Base-by-base conservation (phyloP, 2,113 vertebrate species). In the Climacteris rufus region DNA sequence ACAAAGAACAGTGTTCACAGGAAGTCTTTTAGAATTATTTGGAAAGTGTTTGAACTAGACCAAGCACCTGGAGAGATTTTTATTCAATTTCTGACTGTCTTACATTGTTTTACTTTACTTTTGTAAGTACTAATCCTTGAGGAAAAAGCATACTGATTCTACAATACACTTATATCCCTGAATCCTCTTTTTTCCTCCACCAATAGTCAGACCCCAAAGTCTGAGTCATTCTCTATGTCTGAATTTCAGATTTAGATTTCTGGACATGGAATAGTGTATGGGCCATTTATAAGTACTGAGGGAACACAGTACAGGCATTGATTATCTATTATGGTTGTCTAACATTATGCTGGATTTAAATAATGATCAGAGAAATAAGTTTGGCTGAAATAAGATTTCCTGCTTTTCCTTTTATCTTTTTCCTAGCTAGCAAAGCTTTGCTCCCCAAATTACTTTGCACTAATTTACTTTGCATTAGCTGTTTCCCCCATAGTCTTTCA, bases 211-310 rank as follows among this genome's bases (percentile, higher is more conserved):
- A 31, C 24, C 15, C 17, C 54, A 87, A 27, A 47, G 19, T 54
- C 56, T 57, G 70, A 75, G 65, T 54, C 56, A 69, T 47, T 85
- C 61, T 68, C 23, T 39, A 9, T 35, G 44, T 45, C 77, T 79
- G 84, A 89, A 94, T 68, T 85, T 93, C 80, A 88, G 44, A 82
- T 89, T 86, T 84, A 59, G 37, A 6, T 90, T 95, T 94, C 50
- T 61, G 68, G 31, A 64, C 60, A 81, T 53, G 27, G 35, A 61
- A 87, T 24, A 80, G 4, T 52, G 30, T 72, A 20, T 57, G 60
- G 94, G 15, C 31, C 40, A 59, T 66, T 91, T 85, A 23, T 40
- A 81, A 76, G 21, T 25, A 77, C 54, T 68, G 78, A 94, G 44
- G 47, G 24, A 94, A 72, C 0, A 0, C 30, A 70, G 42, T 64